These are phyloP conservation scores for Tethya wilhelma DNA, from an alignment of 37 sponge, comb jelly and placozoan species.

Conservation along the genomic window DNA sequence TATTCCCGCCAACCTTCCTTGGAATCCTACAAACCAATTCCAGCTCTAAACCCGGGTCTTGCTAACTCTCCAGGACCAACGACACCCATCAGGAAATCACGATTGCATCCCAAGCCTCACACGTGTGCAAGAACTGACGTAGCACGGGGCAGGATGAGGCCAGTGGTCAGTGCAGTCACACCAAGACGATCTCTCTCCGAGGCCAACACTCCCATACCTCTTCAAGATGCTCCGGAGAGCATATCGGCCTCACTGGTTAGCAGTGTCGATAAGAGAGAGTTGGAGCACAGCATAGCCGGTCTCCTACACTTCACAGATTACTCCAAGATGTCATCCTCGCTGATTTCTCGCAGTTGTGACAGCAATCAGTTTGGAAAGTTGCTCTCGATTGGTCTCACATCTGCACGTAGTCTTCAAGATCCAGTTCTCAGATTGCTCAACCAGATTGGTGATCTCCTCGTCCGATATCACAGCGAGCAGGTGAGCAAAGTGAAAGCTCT, in stretches of 20 bases:
- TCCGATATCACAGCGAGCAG: constrained; percentile 32
- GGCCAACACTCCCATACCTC: constrained; percentile 6
- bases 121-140: constrained; percentile 34
- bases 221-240: neutral
- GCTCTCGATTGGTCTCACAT: neutral
- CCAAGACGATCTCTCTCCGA: constrained; percentile 8
- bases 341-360: neutral
- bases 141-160: neutral
- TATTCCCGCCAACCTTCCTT: neutral
- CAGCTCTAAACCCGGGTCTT: neutral
- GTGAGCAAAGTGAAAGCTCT: constrained; percentile 1
- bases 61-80: neutral
- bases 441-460: constrained; percentile 14
- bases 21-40: neutral
- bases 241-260: neutral
- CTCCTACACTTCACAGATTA: constrained; percentile 13
- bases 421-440: neutral
- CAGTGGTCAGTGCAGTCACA: neutral
- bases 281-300: constrained; percentile 7
- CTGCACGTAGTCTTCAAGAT: no score
- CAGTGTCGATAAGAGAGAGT: constrained; percentile 4
- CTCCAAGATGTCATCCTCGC: neutral
- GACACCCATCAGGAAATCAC: neutral
- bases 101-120: constrained; percentile 34
- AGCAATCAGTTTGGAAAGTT: neutral